phyloP scores from a whole-genome alignment of 2,888 invertebrate species.

The Clitarchus hookeri region DNA sequence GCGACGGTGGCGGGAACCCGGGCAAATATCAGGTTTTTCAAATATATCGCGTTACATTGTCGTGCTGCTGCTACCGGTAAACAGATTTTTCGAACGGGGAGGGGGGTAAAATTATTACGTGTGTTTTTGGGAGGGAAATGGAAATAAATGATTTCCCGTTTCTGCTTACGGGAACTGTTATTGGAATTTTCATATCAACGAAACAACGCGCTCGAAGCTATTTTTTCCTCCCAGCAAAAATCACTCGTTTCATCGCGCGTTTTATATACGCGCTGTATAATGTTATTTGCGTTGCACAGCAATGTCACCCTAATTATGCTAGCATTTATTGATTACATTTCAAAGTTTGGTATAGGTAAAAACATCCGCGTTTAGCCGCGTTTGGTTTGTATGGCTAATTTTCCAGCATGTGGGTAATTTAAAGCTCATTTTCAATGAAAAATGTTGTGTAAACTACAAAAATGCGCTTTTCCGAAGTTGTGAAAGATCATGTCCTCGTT shows the following conservation, averaged over 20 bases:
- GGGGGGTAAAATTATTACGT: neutral
- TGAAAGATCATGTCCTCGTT: too few relatives aligned
- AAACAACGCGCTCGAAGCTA: neutral
- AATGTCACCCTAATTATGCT: too few relatives aligned
- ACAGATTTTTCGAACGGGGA: neutral
- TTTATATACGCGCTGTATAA: neutral
- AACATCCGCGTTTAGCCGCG: too few relatives aligned
- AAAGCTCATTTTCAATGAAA: too few relatives aligned
- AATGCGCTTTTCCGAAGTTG: too few relatives aligned
- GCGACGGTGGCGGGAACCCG: neutral
- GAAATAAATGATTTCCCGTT: neutral
- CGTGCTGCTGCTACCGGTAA: constrained; percentile 5
- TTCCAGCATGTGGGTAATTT: too few relatives aligned
- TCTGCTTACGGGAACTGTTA: neutral
- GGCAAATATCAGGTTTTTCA: neutral
- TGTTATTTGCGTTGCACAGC: too few relatives aligned
- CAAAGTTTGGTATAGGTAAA: too few relatives aligned
- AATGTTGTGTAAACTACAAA: too few relatives aligned
- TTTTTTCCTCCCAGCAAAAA: neutral
- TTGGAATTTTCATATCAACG: neutral
- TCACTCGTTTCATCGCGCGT: neutral
- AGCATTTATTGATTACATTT: too few relatives aligned
- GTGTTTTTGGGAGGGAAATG: neutral
- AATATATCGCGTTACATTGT: neutral
- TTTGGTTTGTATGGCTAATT: too few relatives aligned